A percentile compares a stretch with the other conserved stretches of the same genome.
Evolutionary conservation across 2,888 invertebrate species (phyloP).

Genomic region (Drosophila setosimentum): DNA sequence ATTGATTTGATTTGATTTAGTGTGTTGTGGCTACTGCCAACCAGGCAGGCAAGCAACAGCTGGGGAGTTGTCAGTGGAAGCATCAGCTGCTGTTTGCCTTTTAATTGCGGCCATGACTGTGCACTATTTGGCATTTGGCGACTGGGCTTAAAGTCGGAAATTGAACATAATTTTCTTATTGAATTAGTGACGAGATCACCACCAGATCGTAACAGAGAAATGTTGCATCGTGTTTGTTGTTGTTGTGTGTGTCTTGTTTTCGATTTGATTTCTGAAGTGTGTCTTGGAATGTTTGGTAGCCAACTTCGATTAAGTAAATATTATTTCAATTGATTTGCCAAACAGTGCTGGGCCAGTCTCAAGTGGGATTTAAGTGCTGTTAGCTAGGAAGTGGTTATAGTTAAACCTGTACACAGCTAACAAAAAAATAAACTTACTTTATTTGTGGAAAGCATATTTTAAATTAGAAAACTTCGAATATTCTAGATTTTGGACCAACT

Average conservation of each 20-base stretch:
- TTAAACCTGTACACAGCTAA: not conserved
- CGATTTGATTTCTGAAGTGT: constrained; percentile 78
- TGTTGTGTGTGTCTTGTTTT: constrained; percentile 60
- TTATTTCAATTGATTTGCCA: constrained; percentile 75
- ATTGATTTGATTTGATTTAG: constrained; percentile 74
- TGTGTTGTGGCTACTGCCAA: constrained; percentile 65
- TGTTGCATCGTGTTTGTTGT: constrained; percentile 37
- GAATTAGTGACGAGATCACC: constrained; percentile 61
- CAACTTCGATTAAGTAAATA: constrained; percentile 64
- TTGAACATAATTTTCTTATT: constrained; percentile 75
- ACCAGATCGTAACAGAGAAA: constrained; percentile 46
- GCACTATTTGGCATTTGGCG: constrained; percentile 31
- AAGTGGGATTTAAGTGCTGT: constrained; percentile 31
- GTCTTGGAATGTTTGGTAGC: constrained; percentile 75
- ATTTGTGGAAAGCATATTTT: not conserved
- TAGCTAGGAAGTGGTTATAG: constrained; percentile 17
- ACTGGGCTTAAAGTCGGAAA: constrained; percentile 59
- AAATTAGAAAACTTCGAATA: no score
- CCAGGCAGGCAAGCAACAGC: not conserved
- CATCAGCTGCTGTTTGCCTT: constrained; percentile 76
- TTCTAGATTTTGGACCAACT: not conserved
- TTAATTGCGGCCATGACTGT: constrained; percentile 73
- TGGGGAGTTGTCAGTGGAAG: constrained; percentile 34
- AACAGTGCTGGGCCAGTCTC: constrained; percentile 47
- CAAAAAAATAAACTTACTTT: not conserved